A percentile compares a stretch with the other conserved stretches of the same genome.
phyloP scores from a whole-genome alignment of 2,888 invertebrate genomes.

The Andrena dorsata region DNA sequence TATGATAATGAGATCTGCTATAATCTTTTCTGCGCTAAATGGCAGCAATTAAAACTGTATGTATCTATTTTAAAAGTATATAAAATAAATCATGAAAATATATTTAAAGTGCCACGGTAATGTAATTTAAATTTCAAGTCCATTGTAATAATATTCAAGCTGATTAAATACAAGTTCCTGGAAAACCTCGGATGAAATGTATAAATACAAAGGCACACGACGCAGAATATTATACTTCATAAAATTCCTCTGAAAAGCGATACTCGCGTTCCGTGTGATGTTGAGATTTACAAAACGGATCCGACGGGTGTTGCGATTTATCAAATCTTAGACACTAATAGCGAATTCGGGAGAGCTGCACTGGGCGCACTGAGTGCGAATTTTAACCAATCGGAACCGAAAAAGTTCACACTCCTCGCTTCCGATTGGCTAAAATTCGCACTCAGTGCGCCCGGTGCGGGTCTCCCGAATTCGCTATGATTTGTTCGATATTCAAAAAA shows the following conservation, averaged over 20 bases:
- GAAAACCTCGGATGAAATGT: not conserved
- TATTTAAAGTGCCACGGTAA: not conserved
- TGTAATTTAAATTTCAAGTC: not conserved
- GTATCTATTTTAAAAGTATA: not conserved
- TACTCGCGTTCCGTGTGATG: not conserved
- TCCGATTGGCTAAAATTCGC: no score
- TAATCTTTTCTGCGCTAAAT: not conserved
- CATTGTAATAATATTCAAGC: not conserved
- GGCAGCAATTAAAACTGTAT: not conserved
- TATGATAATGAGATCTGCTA: slow-evolving; percentile 22
- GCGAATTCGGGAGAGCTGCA: no score
- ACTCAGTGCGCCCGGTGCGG: no score
- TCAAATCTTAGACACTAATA: not conserved
- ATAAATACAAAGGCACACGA: not conserved
- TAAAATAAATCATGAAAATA: not conserved
- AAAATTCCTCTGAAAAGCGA: not conserved
- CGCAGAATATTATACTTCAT: no score
- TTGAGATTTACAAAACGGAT: not conserved
- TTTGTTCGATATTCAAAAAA: not conserved
- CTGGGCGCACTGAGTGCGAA: no score
- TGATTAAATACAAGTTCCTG: not conserved
- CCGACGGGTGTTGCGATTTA: not conserved
- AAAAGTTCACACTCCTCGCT: no score
- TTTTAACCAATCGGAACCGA: no score
- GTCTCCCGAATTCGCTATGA: no score